Percentiles rank a stretch among this genome's conserved stretches.
phyloP scores from a whole-genome alignment of 2,888 invertebrate species.

The Eudemis profundana region DNA sequence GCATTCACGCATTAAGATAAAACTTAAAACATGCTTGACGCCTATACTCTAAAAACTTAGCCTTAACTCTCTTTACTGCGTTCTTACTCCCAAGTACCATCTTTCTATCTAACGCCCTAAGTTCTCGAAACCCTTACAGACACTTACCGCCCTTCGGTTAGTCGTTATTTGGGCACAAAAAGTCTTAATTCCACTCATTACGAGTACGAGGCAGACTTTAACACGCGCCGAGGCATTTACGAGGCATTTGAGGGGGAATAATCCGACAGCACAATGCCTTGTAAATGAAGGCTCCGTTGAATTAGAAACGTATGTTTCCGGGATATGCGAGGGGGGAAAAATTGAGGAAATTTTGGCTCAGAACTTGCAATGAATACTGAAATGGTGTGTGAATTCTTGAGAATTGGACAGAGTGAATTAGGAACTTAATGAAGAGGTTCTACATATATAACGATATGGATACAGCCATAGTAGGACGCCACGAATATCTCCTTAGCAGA shows the following conservation, averaged over 20 bases:
- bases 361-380: constrained; percentile 15
- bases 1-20: no score
- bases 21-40: not conserved
- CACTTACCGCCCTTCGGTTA: constrained; percentile 53
- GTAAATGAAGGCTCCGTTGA: constrained; percentile 67
- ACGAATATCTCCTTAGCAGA: no score
- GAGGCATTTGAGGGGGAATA: constrained; percentile 53
- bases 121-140: constrained; percentile 24
- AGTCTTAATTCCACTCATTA: constrained; percentile 77
- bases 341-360: constrained; percentile 16
- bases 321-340: constrained; percentile 56
- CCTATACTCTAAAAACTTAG: not conserved
- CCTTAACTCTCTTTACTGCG: not conserved
- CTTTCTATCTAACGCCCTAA: constrained; percentile 13
- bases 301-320: constrained; percentile 63
- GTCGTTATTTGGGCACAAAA: constrained; percentile 65
- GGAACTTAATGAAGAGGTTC: not conserved
- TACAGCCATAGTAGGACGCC: no score
- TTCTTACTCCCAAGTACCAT: constrained; percentile 22
- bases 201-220: constrained; percentile 51
- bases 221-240: not conserved
- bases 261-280: constrained; percentile 69
- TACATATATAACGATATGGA: no score
- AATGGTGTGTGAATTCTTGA: constrained; percentile 21
- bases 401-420: not conserved